phyloP scores from a whole-genome alignment of 2,797 vertebrate genomes.

The Oreochromis mossambicus region DNA sequence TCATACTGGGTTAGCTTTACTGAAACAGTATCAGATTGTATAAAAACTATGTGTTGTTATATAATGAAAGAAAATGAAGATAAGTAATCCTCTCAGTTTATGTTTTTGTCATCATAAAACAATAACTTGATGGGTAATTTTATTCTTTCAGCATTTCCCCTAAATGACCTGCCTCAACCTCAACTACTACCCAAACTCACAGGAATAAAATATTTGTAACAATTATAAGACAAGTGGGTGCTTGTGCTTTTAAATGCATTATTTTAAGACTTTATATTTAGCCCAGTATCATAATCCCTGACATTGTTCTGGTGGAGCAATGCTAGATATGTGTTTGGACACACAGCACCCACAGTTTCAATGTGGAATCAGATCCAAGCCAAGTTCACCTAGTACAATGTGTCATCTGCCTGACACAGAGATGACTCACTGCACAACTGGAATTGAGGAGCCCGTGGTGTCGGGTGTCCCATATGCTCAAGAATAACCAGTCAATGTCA shows the following conservation, averaged over 20 bases:
- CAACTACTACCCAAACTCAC: not conserved
- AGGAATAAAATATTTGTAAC: not conserved
- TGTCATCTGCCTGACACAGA: conserved; percentile 56
- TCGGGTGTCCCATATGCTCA: conserved; percentile 67
- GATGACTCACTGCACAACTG: conserved; percentile 74
- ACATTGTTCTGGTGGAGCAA: conserved; percentile 67
- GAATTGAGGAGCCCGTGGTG: conserved; percentile 54
- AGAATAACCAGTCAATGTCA: conserved; percentile 77
- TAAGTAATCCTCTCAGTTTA: not conserved
- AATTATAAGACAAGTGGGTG: not conserved
- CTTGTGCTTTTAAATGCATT: conserved; percentile 36
- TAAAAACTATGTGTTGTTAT: not conserved
- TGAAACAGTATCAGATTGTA: not conserved
- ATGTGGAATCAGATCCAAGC: conserved; percentile 46
- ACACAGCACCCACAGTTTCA: conserved; percentile 11
- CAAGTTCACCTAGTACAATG: conserved; percentile 57
- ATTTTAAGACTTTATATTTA: conserved; percentile 68
- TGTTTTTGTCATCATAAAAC: not conserved
- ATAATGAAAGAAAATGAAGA: not conserved
- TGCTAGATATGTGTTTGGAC: conserved; percentile 46
- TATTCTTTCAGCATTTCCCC: not conserved
- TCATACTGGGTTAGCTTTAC: fast-evolving
- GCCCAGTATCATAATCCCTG: conserved; percentile 57
- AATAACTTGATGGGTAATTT: not conserved
- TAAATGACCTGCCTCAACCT: not conserved